These are phyloP conservation scores for Paramormyrops hopkinsi DNA, from an alignment of 2,797 vertebrate genomes.

Conservation along the genomic window DNA sequence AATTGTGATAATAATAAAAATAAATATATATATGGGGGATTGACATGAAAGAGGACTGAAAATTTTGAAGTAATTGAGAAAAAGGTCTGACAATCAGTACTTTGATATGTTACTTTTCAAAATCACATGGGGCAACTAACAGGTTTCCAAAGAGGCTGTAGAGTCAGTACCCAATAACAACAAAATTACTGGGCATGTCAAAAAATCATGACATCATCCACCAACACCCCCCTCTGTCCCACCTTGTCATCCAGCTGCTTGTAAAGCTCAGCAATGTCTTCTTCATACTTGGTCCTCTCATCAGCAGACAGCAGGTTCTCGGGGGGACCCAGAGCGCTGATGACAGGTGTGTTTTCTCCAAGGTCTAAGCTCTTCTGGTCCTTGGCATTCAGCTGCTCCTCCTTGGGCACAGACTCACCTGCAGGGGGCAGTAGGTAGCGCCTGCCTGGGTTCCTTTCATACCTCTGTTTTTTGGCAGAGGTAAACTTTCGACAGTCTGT, in stretches of 20 bases:
- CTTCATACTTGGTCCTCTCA: constrained; percentile 72
- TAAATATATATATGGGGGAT: background rate
- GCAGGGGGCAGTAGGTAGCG: background rate
- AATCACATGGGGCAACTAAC: background rate
- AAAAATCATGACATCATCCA: background rate
- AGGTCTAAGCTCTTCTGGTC: constrained; percentile 76
- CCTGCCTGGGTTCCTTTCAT: background rate
- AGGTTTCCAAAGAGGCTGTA: background rate
- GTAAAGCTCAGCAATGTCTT: constrained; percentile 78
- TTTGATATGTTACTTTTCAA: background rate
- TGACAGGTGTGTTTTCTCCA: constrained; percentile 71
- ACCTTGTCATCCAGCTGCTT: constrained; percentile 90
- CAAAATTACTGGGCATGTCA: background rate
- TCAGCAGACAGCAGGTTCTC: constrained; percentile 55
- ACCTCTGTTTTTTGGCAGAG: background rate
- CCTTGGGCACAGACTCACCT: constrained; percentile 84
- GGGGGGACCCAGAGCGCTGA: constrained; percentile 64
- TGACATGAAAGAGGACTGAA: background rate
- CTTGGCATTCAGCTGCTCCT: constrained; percentile 76
- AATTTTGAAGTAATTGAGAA: background rate
- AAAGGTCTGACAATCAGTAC: background rate
- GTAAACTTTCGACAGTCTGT: background rate
- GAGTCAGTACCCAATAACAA: background rate
- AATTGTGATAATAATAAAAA: background rate
- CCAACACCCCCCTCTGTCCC: constrained; percentile 8